Conservation (phyloP, 2,888 invertebrate genomes). For the Caenorhabditis zanzibari region DNA sequence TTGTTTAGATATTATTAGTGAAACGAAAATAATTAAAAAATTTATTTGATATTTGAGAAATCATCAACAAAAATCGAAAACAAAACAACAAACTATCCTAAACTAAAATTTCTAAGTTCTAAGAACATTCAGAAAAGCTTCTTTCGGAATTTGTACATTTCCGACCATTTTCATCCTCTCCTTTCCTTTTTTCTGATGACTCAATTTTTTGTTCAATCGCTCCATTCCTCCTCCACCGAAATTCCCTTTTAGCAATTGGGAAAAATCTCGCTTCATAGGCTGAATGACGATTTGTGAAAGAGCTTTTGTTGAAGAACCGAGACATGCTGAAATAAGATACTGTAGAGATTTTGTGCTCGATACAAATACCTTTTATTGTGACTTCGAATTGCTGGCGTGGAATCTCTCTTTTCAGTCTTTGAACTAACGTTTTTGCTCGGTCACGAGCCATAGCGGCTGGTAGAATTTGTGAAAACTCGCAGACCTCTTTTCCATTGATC, state of each 20-base stretch:
- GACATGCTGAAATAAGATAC: conserved; percentile 52
- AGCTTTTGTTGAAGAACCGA: conserved; percentile 78
- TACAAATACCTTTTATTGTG: conserved; percentile 63
- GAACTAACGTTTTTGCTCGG: conserved; percentile 76
- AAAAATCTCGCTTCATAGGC: conserved; percentile 80
- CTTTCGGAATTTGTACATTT: conserved; percentile 92
- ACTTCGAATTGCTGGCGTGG: conserved; percentile 82
- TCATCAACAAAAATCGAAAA: conserved; percentile 2
- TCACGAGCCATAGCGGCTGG: conserved; percentile 76
- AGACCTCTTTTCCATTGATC: conserved; percentile 87
- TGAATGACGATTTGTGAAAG: conserved; percentile 76
- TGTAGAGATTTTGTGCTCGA: background rate
- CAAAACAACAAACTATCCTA: background rate
- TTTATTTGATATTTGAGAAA: conserved; percentile 1
- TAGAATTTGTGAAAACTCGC: conserved; percentile 80
- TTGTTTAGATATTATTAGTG: conserved; percentile 4
- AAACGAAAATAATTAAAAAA: conserved; percentile 9
- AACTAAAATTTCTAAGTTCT: conserved; percentile 64
- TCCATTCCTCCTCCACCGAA: conserved; percentile 80
- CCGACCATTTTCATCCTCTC: conserved; percentile 94
- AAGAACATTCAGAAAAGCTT: conserved; percentile 89
- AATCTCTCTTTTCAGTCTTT: conserved; percentile 78
- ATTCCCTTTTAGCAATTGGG: conserved; percentile 79
- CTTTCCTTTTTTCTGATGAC: conserved; percentile 94
- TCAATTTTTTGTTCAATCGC: conserved; percentile 91